Evolutionary conservation across 2,113 vertebrate genomes (phyloP), one percentile per base, ranked within the genome.

Genomic region (Puffinus mauretanicus): DNA sequence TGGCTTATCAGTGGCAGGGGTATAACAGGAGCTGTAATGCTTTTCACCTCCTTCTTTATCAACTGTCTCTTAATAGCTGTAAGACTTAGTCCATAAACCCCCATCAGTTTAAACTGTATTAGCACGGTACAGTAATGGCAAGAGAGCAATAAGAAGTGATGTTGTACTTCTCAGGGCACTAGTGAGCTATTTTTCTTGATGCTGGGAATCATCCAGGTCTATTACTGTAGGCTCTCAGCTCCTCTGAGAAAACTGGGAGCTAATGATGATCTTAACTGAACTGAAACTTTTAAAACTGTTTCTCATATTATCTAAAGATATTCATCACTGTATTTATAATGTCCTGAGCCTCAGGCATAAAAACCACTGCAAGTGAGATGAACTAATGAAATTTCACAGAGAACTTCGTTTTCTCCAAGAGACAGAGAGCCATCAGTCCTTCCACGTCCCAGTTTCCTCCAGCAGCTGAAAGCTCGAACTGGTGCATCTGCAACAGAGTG

Each of bases 281-380:
- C 80, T 91, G 84, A 85, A 94, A 96, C 88, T 97, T 97, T 94
- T 79, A 77, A 90, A 97, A 90, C 58, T 92, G 42, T 36, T 97
- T 97, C 96, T 96, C 79, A 69, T 93, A 83, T 85, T 95, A 72
- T 94, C 67, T 91, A 92, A 93, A 97, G 80, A 94, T 94, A 88
- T 94, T 97, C 73, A 20, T 92, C 88, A 84, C 67, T 89, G 44
- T 94, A 92, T 93, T 93, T 96, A 62, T 93, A 86, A 94, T 80
- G 86, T 67, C 70, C 73, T 52, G 14, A 44, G 70, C n/a, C 65
- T 94, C 72, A 87, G 88, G 84, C 91, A 4, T 87, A 84, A 88
- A 97, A 93, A 82, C 30, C 58, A 62, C 60, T 82, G 92, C 69
- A 89, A 94, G 76, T 95, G 65, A 76, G 93, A 94, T 86, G 86